phyloP scores from a whole-genome alignment of 2,888 invertebrate genomes.

The Clanis bilineata region DNA sequence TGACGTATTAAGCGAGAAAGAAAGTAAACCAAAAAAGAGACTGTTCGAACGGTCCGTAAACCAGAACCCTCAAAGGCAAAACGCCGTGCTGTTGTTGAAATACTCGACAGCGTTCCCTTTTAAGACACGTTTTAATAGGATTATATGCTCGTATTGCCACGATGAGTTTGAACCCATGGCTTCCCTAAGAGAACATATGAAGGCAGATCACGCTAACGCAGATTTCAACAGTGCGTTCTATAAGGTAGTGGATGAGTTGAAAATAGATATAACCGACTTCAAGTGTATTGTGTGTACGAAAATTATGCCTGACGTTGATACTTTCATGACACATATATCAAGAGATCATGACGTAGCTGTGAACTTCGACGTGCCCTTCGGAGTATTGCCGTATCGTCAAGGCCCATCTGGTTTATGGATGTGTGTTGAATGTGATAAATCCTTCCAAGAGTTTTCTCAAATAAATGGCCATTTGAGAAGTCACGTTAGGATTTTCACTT shows the following conservation, averaged over 20 bases:
- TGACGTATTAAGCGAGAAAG: constrained; percentile 61
- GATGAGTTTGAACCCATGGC: constrained; percentile 72
- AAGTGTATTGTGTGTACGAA: constrained; percentile 63
- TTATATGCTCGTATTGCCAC: constrained; percentile 73
- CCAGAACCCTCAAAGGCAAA: constrained; percentile 75
- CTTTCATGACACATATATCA: constrained; percentile 65
- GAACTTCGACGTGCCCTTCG: constrained; percentile 69
- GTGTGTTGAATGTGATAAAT: constrained; percentile 71
- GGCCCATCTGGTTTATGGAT: constrained; percentile 63
- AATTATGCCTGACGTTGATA: constrained; percentile 57
- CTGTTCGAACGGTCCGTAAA: constrained; percentile 75
- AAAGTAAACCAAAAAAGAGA: constrained; percentile 74
- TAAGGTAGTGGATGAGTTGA: constrained; percentile 69
- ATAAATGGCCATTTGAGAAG: constrained; percentile 69
- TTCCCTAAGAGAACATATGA: constrained; percentile 64
- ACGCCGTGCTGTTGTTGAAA: constrained; percentile 69
- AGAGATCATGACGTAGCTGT: constrained; percentile 60
- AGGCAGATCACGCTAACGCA: constrained; percentile 57
- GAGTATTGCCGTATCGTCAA: constrained; percentile 70
- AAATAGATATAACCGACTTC: constrained; percentile 69
- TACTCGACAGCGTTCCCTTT: constrained; percentile 72
- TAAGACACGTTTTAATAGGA: constrained; percentile 75
- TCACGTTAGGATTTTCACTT: constrained; percentile 71
- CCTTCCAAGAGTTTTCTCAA: constrained; percentile 66
- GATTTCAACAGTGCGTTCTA: constrained; percentile 74